Evolutionary conservation across 2,888 invertebrate species (phyloP).

Genomic region (Torymus aiolomorphi): DNA sequence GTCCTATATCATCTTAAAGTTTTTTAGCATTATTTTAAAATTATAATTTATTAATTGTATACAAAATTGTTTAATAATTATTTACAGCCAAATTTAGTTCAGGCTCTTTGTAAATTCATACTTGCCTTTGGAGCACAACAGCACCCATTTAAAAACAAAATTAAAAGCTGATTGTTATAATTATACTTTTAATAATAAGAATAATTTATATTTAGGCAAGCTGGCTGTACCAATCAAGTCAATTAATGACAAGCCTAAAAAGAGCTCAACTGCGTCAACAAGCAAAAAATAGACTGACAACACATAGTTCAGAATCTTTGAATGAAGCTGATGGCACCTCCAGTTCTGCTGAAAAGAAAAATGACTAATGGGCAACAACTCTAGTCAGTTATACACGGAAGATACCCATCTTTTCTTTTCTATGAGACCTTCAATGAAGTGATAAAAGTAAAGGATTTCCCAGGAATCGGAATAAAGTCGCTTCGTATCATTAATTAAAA

Average conservation of each 20-base stretch:
- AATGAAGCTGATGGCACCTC: constrained; percentile 54
- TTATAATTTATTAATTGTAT: too few species aligned
- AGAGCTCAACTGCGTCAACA: constrained; percentile 86
- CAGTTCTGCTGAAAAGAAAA: constrained; percentile 56
- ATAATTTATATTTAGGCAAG: constrained; percentile 81
- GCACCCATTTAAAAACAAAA: too few species aligned
- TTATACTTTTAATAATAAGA: not conserved
- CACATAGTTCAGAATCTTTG: constrained; percentile 60
- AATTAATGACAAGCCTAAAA: constrained; percentile 90
- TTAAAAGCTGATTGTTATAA: not conserved
- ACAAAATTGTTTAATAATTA: too few species aligned
- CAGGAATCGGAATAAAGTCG: constrained; percentile 6
- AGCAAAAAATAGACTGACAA: constrained; percentile 75
- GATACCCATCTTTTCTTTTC: constrained; percentile 26
- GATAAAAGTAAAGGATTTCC: constrained; percentile 30
- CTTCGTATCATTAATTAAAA: constrained; percentile 28
- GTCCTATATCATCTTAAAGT: too few species aligned
- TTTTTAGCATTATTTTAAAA: too few species aligned
- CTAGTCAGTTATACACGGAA: constrained; percentile 52
- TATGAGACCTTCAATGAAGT: constrained; percentile 18
- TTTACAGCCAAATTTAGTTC: too few species aligned
- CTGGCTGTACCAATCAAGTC: constrained; percentile 93
- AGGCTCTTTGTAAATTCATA: too few species aligned
- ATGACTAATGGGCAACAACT: constrained; percentile 56
- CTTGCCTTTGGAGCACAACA: too few species aligned